phyloP scores from a whole-genome alignment of 2,113 vertebrate species.

The Pollimyrus isidori region DNA sequence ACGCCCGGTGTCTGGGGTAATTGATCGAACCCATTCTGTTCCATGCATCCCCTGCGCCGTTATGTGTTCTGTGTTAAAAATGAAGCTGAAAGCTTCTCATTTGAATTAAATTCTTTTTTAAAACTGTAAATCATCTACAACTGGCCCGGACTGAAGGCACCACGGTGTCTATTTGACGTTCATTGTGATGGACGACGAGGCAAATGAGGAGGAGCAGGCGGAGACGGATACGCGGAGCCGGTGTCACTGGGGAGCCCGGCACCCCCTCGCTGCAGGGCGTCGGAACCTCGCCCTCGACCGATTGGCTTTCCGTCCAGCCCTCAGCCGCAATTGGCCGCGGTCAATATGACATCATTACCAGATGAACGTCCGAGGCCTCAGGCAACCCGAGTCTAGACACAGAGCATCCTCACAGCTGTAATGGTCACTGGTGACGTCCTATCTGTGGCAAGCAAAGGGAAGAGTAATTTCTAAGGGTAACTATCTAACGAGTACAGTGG shows the following conservation, averaged over 20 bases:
- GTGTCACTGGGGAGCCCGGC: not conserved
- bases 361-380: not conserved
- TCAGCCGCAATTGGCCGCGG: not conserved
- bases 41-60: not conserved
- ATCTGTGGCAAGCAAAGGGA: not conserved
- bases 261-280: not conserved
- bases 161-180: not conserved
- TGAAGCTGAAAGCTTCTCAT: not conserved
- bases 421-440: not conserved
- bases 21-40: not conserved
- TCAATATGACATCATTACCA: not conserved
- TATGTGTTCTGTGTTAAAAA: not conserved
- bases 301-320: not conserved
- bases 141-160: not conserved
- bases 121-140: not conserved
- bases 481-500: not conserved
- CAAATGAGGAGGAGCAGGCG: not conserved
- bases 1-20: not conserved
- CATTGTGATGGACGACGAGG: not conserved
- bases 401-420: not conserved
- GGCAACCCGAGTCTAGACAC: not conserved
- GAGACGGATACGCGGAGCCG: not conserved
- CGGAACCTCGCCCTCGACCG: not conserved
- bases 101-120: not conserved
- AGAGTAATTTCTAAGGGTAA: not conserved